Percentiles rank a stretch among this genome's conserved stretches.
These are phyloP conservation scores for Rhinogobio ventralis DNA, from an alignment of 2,797 vertebrate species.

Conservation along the genomic window DNA sequence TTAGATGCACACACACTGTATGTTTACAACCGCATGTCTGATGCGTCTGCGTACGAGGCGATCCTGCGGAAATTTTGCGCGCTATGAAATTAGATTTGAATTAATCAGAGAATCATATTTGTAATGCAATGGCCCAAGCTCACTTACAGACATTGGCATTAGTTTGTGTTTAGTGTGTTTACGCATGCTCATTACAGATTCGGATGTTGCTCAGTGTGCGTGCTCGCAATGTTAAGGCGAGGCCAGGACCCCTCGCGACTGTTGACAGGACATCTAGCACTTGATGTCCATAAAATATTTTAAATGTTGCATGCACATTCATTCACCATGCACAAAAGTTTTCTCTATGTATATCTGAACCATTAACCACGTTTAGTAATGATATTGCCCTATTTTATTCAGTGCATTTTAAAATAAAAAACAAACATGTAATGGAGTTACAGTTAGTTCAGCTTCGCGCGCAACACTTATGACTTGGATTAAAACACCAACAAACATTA, in stretches of 20 bases:
- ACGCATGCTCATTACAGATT: slow-evolving; percentile 28
- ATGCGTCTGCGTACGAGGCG: neutral
- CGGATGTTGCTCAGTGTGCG: slow-evolving; percentile 43
- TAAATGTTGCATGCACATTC: neutral
- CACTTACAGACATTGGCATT: neutral
- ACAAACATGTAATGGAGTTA: neutral
- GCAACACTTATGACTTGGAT: neutral
- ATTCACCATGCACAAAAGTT: neutral
- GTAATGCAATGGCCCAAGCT: neutral
- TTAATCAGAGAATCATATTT: neutral
- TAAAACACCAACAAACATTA: neutral
- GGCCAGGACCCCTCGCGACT: slow-evolving; percentile 46
- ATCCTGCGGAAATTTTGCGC: neutral
- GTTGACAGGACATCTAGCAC: neutral
- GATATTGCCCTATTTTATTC: neutral
- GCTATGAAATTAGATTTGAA: neutral
- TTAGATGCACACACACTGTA: neutral
- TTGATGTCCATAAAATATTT: neutral
- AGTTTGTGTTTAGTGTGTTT: slow-evolving; percentile 7
- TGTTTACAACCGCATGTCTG: neutral
- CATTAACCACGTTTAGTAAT: no score
- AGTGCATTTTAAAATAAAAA: neutral
- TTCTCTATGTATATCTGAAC: neutral
- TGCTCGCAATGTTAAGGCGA: slow-evolving; percentile 69
- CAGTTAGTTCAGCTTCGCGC: neutral